A percentile compares a stretch with the other conserved stretches of the same genome.
phyloP scores from a whole-genome alignment of 2,888 invertebrate genomes.

The Allacma fusca region DNA sequence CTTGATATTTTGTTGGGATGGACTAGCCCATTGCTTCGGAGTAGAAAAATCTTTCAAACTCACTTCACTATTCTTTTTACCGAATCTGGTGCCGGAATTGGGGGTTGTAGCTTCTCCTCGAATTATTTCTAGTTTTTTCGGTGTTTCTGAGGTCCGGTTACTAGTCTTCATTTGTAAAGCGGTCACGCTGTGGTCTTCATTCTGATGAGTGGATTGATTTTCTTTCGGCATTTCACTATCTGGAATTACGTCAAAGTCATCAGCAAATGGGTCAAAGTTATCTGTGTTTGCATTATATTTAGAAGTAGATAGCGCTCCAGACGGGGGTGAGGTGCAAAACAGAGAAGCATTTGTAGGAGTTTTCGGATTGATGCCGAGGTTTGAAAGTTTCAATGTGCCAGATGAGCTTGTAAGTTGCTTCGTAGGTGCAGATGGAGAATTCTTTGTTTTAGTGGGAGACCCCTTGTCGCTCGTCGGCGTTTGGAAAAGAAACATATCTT shows the following conservation, averaged over 20 bases:
- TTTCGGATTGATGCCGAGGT: not conserved
- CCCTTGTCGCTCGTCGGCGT: no score
- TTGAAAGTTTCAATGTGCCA: not conserved
- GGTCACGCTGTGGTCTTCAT: no score
- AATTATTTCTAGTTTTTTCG: no score
- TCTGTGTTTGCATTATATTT: not conserved
- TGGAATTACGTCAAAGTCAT: not conserved
- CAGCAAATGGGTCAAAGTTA: not conserved
- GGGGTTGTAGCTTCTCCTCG: no score
- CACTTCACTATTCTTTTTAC: not conserved
- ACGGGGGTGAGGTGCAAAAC: not conserved
- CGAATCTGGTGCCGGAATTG: no score
- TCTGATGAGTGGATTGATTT: not conserved
- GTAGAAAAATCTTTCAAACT: not conserved
- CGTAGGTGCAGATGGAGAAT: not conserved
- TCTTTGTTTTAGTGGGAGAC: not conserved
- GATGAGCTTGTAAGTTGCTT: not conserved
- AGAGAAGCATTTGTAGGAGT: not conserved
- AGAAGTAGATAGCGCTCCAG: not conserved
- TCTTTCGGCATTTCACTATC: not conserved
- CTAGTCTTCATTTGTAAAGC: no score
- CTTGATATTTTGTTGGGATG: not conserved
- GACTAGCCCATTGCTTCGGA: not conserved
- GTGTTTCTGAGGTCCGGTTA: no score
- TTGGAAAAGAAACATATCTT: no score